Percentiles rank a stretch among this genome's conserved stretches.
phyloP scores from a whole-genome alignment of 2,797 vertebrate species.

The Thripadectes ignobilis region DNA sequence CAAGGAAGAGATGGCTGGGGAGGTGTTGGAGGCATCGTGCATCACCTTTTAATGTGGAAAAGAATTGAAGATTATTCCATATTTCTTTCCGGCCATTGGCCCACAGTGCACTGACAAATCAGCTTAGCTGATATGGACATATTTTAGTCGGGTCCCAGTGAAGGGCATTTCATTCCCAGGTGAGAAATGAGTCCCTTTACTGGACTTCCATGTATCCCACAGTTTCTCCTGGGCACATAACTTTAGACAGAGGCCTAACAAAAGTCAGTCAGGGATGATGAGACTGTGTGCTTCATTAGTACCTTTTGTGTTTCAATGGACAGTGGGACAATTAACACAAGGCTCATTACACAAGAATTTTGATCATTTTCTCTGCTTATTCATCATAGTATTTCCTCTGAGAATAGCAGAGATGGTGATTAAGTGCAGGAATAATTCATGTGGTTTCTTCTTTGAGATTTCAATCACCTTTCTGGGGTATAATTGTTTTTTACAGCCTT shows the following conservation, averaged over 20 bases:
- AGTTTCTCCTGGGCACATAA: background rate
- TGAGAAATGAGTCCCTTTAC: background rate
- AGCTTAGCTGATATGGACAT: rapidly evolving
- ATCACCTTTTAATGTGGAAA: background rate
- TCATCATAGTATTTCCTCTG: conserved; percentile 33
- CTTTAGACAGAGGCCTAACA: background rate
- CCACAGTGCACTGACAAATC: background rate
- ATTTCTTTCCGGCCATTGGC: background rate
- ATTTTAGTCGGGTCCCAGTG: background rate
- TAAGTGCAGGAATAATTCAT: conserved; percentile 22
- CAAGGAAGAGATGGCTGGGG: background rate
- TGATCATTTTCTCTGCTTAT: conserved; percentile 44
- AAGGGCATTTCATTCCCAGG: background rate
- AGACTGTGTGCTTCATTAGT: conserved; percentile 13
- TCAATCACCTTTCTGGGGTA: background rate
- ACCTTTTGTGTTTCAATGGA: conserved; percentile 40
- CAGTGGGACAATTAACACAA: conserved; percentile 49
- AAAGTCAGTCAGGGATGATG: background rate
- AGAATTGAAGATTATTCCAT: background rate
- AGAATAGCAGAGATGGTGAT: conserved; percentile 12
- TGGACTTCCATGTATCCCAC: background rate
- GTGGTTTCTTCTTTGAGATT: conserved; percentile 10
- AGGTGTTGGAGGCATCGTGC: no score
- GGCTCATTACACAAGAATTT: conserved; percentile 64
- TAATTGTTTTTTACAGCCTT: conserved; percentile 14